Percentiles rank a stretch among this genome's conserved stretches.
Conservation (phyloP, 2,113 vertebrate species). For the Psilopsiagon aymara region DNA sequence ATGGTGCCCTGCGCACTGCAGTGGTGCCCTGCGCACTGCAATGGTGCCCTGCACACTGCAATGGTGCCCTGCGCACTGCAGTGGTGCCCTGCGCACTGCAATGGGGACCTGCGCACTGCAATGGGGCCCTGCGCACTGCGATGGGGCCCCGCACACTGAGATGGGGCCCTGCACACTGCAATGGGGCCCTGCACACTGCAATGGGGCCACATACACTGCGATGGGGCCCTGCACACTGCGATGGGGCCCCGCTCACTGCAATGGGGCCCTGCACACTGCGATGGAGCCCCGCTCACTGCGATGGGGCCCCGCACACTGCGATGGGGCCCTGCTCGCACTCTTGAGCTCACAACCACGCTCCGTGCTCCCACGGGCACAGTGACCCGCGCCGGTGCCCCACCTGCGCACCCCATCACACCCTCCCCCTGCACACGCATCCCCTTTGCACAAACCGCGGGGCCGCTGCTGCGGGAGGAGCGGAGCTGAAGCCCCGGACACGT, state of each 20-base stretch:
- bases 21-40: rapidly evolving
- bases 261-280: background rate
- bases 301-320: background rate
- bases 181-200: background rate
- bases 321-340: rapidly evolving
- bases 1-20: too few relatives aligned
- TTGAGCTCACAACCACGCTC: rapidly evolving
- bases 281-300: rapidly evolving
- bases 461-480: background rate
- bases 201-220: too few relatives aligned
- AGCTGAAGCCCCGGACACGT: too few relatives aligned
- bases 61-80: rapidly evolving
- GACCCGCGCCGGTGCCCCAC: rapidly evolving
- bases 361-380: background rate
- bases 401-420: background rate
- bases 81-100: rapidly evolving
- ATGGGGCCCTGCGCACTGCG: background rate
- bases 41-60: background rate
- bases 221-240: background rate
- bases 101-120: rapidly evolving
- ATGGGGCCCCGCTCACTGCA: too few relatives aligned
- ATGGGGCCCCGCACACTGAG: rapidly evolving
- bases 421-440: background rate
- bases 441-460: background rate
- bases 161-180: too few relatives aligned